These are phyloP conservation scores for Hydropotes inermis DNA, from an alignment of 2,113 vertebrate species.

Conservation along the genomic window DNA sequence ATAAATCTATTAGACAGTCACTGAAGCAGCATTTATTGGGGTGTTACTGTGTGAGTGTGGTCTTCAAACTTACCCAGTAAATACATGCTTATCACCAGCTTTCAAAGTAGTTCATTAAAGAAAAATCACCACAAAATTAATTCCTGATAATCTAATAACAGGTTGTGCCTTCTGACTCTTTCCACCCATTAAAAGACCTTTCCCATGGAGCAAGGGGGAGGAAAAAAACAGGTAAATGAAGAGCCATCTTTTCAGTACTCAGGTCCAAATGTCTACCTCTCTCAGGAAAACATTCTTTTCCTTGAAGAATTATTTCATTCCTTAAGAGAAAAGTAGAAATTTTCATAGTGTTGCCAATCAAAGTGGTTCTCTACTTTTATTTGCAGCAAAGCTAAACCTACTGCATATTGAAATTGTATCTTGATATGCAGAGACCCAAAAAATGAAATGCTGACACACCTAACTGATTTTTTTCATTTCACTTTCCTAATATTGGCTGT, in stretches of 20 bases:
- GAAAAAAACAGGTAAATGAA: not conserved
- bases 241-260: not conserved
- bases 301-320: constrained; percentile 18
- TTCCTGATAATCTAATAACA: not conserved
- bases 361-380: not conserved
- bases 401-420: not conserved
- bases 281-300: not conserved
- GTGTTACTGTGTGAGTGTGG: not conserved
- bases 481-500: not conserved
- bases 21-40: not conserved
- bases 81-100: not conserved
- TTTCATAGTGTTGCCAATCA: not conserved
- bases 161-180: not conserved
- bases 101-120: not conserved
- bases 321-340: constrained; percentile 16
- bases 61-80: not conserved
- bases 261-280: not conserved
- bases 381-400: not conserved
- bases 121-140: not conserved
- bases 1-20: not conserved
- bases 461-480: constrained; percentile 25
- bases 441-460: constrained; percentile 30
- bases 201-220: not conserved
- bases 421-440: not conserved
- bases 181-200: not conserved